Percentiles rank a stretch among this genome's conserved stretches.
These are phyloP conservation scores for Tetraneura akinire DNA, from an alignment of 1,140 invertebrate species.

Conservation along the genomic window DNA sequence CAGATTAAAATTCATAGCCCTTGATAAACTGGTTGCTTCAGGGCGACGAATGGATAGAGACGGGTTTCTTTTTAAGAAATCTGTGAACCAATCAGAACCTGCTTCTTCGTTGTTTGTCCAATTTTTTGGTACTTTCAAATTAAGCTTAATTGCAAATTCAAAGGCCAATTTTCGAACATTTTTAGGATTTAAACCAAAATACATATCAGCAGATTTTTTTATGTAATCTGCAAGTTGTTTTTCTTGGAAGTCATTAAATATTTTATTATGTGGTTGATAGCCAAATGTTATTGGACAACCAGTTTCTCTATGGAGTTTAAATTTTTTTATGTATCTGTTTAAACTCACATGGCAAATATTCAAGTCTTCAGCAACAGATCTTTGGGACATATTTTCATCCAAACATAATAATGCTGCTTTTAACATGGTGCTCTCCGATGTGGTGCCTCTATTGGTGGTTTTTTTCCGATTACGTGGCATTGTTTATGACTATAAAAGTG, in stretches of 20 bases:
- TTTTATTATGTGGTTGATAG: neutral
- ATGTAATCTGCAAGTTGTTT: neutral
- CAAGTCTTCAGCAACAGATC: neutral
- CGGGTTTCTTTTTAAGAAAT: neutral
- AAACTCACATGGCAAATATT: neutral
- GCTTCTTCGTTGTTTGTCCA: neutral
- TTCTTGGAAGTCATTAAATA: neutral
- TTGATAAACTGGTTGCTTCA: conserved; percentile 18
- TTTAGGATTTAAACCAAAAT: neutral
- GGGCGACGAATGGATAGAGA: neutral
- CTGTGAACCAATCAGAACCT: neutral
- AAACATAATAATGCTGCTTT: neutral
- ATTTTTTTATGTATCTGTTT: neutral
- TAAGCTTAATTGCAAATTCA: neutral
- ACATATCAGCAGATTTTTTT: neutral
- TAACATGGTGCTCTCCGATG: neutral
- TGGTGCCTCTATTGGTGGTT: neutral
- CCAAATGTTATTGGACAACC: neutral
- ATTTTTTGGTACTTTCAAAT: conserved; percentile 1
- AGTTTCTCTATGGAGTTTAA: neutral
- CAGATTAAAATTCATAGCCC: neutral
- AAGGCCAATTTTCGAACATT: conserved; percentile 12
- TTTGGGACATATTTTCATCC: neutral
- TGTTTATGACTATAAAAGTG: too few species aligned
- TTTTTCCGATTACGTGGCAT: neutral